Evolutionary conservation across 2,113 vertebrate species (phyloP), one percentile per base, ranked within the genome.

Genomic region (Corydoras maculifer): DNA sequence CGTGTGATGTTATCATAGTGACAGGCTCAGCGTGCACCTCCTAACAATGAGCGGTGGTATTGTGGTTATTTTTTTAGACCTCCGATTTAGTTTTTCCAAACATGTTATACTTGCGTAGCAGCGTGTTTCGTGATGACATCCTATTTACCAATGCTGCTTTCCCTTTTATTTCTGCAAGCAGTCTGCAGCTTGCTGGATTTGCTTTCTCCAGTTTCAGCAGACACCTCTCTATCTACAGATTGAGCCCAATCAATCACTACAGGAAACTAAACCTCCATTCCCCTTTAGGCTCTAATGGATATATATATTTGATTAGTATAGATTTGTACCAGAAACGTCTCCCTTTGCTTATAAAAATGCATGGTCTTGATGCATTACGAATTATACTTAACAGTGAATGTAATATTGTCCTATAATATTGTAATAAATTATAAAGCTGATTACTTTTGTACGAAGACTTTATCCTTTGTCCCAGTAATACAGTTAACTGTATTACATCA

Each of bases 251-350:
- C 76, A 73, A 77, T 72, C 75, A 68, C 69, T 10, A 35, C 53
- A 15, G 58, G 60, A 11, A 63, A 67, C 50, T 49, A n/a, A 58
- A 54, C 65, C 48, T 55, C 32, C 59, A 59, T 35, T 66, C 64
- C 49, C 31, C 35, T 31, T 72, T 18, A 59, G 31, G 60, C 31
- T 60, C 66, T 70, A 74, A 68, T 78, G 76, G 76, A 69, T 43
- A 43, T 51, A 60, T 58, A 29, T 62, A 79, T 78, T 63, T 48
- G 32, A 74, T 82, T 82, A 61, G 74, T 75, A 80, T 75, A 50
- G 80, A 79, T 79, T 66, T 14, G 54, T 58, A 59, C 69, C 43
- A 59, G 64, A 53, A 67, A 61, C 68, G 18, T 59, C 58, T 68
- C 66, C 72, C 43, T 62, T 57, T 51, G 72, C 73, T 63, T 65